Evolutionary conservation across 2,113 vertebrate species (phyloP).

Genomic region (Anolis sagrei): DNA sequence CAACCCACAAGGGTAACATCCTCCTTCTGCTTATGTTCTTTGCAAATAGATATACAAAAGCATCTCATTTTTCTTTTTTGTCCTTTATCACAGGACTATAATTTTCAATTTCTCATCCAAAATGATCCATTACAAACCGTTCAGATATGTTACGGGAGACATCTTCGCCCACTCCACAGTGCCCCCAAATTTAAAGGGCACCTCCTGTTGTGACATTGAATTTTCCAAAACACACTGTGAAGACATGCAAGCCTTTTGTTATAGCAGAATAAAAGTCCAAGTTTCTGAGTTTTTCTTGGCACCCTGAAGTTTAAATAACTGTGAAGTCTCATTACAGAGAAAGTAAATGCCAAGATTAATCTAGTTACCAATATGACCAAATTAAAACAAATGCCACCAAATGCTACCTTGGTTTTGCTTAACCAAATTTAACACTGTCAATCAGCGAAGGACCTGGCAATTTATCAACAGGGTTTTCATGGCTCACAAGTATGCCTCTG

Average conservation of each 20-base stretch:
- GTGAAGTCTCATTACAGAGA: constrained; percentile 7
- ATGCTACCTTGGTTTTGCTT: constrained; percentile 20
- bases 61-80: not conserved
- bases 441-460: not conserved
- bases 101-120: not conserved
- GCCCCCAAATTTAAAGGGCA: not conserved
- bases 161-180: not conserved
- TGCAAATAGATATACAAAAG: not conserved
- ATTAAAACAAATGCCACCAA: constrained; percentile 29
- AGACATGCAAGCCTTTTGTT: not conserved
- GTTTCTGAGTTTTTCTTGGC: constrained; percentile 1
- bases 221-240: not conserved
- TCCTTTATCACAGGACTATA: not conserved
- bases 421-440: not conserved
- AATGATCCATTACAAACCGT: not conserved
- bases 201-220: not conserved
- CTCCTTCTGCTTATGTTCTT: not conserved
- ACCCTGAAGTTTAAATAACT: constrained; percentile 19
- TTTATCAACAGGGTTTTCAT: not conserved
- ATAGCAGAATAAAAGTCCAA: not conserved
- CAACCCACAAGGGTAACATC: not conserved
- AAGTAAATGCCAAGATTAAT: constrained; percentile 31
- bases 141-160: not conserved
- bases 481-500: not conserved
- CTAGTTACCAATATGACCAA: constrained; percentile 17